phyloP scores from a whole-genome alignment of 2,888 invertebrate species.

The Cephus sareptanus region DNA sequence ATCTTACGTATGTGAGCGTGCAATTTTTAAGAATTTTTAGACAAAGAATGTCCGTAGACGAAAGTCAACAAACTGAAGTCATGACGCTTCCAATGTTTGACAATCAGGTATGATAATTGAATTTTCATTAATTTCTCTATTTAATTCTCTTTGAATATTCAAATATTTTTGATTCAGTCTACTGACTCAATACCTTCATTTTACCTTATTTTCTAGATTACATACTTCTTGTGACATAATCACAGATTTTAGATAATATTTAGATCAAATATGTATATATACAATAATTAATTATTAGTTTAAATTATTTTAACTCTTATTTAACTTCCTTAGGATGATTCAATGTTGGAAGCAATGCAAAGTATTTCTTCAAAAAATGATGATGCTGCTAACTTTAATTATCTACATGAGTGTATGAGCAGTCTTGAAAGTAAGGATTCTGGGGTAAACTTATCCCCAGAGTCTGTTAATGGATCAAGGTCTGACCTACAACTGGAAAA shows the following conservation, averaged over 20 bases:
- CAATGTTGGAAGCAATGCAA: conserved; percentile 26
- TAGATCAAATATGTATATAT: background rate
- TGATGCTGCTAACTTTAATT: conserved; percentile 29
- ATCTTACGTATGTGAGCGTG: background rate
- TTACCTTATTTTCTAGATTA: background rate
- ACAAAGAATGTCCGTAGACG: conserved; percentile 13
- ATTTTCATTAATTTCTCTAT: background rate
- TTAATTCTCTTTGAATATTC: background rate
- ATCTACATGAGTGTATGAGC: conserved; percentile 38
- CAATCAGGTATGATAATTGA: conserved; percentile 25
- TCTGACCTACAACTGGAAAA: conserved; percentile 27
- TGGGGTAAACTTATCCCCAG: conserved; percentile 27
- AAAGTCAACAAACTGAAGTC: conserved; percentile 15
- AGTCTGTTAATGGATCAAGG: conserved; percentile 25
- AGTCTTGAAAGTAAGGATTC: conserved; percentile 40
- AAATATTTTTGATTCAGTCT: background rate
- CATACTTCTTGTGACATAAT: background rate
- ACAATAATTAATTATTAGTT: background rate
- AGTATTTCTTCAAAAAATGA: conserved; percentile 27
- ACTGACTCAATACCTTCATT: background rate
- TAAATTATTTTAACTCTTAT: conserved; percentile 2
- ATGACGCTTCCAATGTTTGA: conserved; percentile 24
- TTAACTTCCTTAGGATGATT: conserved; percentile 23
- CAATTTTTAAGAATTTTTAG: background rate
- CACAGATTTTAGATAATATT: background rate